phyloP scores from a whole-genome alignment of 23 tunicate species.

The Phallusia fumigata region DNA sequence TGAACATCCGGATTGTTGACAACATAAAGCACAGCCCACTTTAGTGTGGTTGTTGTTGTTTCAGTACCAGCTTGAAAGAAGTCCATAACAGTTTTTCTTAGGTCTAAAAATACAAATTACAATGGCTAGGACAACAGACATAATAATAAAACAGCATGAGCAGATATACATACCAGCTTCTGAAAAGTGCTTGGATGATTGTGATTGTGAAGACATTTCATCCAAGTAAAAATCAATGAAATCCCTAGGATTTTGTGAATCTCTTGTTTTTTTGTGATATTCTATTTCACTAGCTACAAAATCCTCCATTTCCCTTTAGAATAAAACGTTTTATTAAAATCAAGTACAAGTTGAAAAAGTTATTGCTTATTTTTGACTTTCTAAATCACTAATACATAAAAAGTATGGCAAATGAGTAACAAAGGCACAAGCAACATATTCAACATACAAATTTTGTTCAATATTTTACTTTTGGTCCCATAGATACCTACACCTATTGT shows the following conservation, averaged over 20 bases:
- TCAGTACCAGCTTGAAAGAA: constrained; percentile 33
- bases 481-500: no score
- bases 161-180: not conserved
- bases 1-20: constrained; percentile 24
- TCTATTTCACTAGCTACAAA: not conserved
- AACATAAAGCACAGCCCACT: constrained; percentile 21
- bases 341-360: no score
- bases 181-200: not conserved
- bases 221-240: constrained; percentile 24
- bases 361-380: no score
- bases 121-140: no score
- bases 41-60: constrained; percentile 19
- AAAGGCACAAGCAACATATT: no score
- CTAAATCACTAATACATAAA: no score
- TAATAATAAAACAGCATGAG: not conserved
- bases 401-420: no score
- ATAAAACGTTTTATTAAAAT: no score
- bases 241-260: constrained; percentile 20
- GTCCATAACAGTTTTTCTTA: not conserved
- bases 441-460: no score
- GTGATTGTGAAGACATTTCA: not conserved
- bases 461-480: no score
- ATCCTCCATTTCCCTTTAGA: not conserved
- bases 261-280: constrained; percentile 3
- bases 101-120: not conserved